phyloP scores from a whole-genome alignment of 2,888 invertebrate genomes.

The Timandra comae region DNA sequence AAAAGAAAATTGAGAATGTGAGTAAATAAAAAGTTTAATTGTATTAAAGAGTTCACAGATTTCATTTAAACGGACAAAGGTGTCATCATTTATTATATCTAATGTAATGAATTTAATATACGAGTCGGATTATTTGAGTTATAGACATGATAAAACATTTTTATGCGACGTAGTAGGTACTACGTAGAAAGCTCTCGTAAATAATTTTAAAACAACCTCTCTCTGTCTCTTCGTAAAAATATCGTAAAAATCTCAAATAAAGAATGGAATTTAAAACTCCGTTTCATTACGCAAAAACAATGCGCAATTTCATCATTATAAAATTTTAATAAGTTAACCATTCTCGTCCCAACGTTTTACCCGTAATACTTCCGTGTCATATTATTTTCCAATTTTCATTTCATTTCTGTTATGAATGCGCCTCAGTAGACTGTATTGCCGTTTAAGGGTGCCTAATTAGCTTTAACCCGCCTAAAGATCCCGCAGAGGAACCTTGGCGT shows the following conservation, averaged over 20 bases:
- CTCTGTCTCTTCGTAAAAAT: neutral
- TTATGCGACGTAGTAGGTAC: too few relatives aligned
- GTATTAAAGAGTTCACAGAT: too few relatives aligned
- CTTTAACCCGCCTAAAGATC: conserved; percentile 23
- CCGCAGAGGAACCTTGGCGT: conserved; percentile 35
- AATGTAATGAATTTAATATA: too few relatives aligned
- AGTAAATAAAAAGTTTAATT: too few relatives aligned
- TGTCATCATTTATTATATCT: too few relatives aligned
- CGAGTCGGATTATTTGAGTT: too few relatives aligned
- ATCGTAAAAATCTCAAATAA: neutral
- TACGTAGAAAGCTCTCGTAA: neutral
- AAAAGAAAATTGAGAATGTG: too few relatives aligned
- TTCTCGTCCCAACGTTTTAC: conserved; percentile 2
- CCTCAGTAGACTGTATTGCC: conserved; percentile 7
- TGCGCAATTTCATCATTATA: neutral
- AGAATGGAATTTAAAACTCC: neutral
- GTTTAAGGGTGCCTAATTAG: conserved; percentile 37
- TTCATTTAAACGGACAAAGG: too few relatives aligned
- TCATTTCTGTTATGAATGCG: conserved; percentile 10
- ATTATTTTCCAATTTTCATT: conserved; percentile 18
- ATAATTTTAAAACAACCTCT: neutral
- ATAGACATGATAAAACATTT: too few relatives aligned
- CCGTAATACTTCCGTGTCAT: conserved; percentile 5
- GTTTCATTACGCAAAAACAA: conserved; percentile 1
- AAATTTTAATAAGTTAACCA: neutral